These are phyloP conservation scores for Xanthorhoe spadicearia DNA, from an alignment of 2,888 invertebrate genomes.

Conservation along the genomic window DNA sequence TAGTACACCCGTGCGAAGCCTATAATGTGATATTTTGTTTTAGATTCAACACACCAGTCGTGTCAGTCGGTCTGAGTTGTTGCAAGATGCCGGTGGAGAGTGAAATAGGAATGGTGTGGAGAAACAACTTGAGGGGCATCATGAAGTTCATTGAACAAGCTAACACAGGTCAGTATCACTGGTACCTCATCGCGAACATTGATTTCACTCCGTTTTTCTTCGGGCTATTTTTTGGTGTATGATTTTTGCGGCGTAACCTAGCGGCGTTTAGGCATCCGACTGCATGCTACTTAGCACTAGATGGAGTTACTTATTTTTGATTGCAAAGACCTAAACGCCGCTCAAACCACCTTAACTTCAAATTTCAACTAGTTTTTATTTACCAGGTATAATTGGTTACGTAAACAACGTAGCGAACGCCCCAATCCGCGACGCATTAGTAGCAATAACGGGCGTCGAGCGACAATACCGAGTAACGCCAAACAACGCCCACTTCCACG, in stretches of 20 bases:
- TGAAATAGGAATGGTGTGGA: constrained; percentile 89
- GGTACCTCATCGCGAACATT: too few species aligned
- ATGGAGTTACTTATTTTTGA: too few species aligned
- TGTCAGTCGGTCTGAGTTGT: constrained; percentile 90
- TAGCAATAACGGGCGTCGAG: constrained; percentile 86
- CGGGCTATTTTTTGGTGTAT: too few species aligned
- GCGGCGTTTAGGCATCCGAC: too few species aligned
- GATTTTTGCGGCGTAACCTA: too few species aligned
- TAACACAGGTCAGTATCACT: constrained; percentile 83
- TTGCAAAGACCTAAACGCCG: too few species aligned
- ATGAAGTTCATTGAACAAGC: constrained; percentile 86
- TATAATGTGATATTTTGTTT: neutral
- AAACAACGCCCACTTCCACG: constrained; percentile 89
- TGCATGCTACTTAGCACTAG: too few species aligned
- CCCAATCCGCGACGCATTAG: constrained; percentile 88
- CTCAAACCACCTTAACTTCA: too few species aligned
- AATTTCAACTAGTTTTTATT: too few species aligned
- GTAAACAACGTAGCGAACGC: constrained; percentile 87
- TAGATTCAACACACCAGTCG: constrained; percentile 86
- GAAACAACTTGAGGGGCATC: constrained; percentile 86
- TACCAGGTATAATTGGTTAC: constrained; percentile 87
- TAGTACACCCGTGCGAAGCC: too few species aligned
- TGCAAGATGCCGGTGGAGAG: constrained; percentile 91
- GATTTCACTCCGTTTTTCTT: too few species aligned
- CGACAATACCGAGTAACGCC: constrained; percentile 86